Evolutionary conservation across 2,888 invertebrate genomes (phyloP).

Genomic region (Ypsolopha scabrella): DNA sequence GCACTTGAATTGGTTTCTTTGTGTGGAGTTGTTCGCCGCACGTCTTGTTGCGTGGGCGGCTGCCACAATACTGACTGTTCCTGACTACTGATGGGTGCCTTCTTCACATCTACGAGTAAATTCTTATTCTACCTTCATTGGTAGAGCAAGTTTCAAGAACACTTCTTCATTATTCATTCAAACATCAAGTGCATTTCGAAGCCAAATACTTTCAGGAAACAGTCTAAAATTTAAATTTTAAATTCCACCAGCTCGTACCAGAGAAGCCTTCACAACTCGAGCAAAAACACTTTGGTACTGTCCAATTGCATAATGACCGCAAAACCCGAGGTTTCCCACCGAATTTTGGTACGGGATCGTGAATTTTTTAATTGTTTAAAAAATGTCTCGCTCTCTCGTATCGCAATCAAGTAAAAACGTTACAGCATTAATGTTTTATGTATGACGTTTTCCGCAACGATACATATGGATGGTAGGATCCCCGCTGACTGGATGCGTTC

Average conservation of each 20-base stretch:
- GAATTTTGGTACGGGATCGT: conserved; percentile 36
- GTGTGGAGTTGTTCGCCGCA: conserved; percentile 31
- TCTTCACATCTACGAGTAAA: too few species aligned
- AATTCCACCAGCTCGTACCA: too few species aligned
- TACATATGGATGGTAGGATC: conserved; percentile 55
- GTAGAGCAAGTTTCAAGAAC: neutral
- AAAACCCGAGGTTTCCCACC: conserved; percentile 54
- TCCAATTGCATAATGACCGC: conserved; percentile 40
- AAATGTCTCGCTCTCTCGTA: conserved; percentile 41
- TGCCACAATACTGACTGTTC: conserved; percentile 30
- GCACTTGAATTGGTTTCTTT: conserved; percentile 49
- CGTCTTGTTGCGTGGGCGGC: conserved; percentile 54
- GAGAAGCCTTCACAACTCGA: conserved; percentile 26
- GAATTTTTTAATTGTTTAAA: conserved; percentile 50
- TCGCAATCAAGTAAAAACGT: conserved; percentile 65
- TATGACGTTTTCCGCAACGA: conserved; percentile 47
- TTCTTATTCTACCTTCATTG: too few species aligned
- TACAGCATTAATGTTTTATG: conserved; percentile 64
- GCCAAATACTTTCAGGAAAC: conserved; percentile 22
- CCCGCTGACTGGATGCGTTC: conserved; percentile 50
- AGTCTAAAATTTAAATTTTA: conserved; percentile 1
- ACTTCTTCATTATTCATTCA: neutral
- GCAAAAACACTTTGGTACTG: conserved; percentile 21
- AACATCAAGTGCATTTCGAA: too few species aligned
- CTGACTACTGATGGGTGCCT: neutral